Conservation (phyloP, 2,113 vertebrate species). For the Psittacula cyanocephala region DNA sequence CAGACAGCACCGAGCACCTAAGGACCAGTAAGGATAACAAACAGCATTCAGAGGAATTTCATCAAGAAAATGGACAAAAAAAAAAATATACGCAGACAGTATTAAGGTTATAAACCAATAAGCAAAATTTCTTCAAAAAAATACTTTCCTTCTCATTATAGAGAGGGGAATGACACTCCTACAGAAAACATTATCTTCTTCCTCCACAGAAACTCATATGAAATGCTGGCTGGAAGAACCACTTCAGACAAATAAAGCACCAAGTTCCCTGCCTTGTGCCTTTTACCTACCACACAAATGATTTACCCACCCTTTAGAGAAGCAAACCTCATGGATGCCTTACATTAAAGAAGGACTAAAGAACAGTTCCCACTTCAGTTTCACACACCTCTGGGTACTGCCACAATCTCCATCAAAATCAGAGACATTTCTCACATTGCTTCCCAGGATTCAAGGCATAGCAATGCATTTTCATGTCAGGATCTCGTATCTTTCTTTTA, state of each 20-base stretch:
- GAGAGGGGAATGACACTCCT: neutral
- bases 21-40: constrained; percentile 7
- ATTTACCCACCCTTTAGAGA: neutral
- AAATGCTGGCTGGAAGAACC: constrained; percentile 23
- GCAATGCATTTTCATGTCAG: fast-evolving
- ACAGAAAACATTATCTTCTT: constrained; percentile 36
- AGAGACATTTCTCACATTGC: neutral
- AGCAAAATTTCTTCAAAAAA: constrained; percentile 26
- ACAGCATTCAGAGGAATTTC: constrained; percentile 45
- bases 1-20: neutral
- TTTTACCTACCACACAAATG: neutral
- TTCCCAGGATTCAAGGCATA: neutral
- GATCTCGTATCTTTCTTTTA: neutral
- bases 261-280: neutral
- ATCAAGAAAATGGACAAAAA: neutral
- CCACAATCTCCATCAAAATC: neutral
- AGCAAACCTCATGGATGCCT: neutral
- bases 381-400: neutral
- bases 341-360: neutral
- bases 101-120: constrained; percentile 52
- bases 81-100: constrained; percentile 14
- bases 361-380: neutral
- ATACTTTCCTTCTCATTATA: constrained; percentile 30
- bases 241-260: constrained; percentile 38
- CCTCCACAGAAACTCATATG: neutral